phyloP scores from a whole-genome alignment of 2,797 vertebrate genomes.

The Danio albolineatus region DNA sequence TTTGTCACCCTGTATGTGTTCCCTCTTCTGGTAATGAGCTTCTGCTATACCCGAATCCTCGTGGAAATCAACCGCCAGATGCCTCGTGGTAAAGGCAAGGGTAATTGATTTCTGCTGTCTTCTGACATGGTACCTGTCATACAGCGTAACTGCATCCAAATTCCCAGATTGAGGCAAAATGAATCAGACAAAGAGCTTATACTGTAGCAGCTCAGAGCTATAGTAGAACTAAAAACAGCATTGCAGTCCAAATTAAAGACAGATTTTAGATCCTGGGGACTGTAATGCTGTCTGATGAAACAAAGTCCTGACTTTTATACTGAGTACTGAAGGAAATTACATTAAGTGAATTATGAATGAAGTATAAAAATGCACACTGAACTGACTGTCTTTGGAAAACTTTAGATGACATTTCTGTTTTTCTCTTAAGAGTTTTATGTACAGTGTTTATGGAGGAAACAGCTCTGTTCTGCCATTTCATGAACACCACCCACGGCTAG shows the following conservation, averaged over 20 bases:
- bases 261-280: too few relatives aligned
- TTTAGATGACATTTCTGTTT: too few relatives aligned
- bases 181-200: neutral
- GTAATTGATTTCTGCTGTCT: conserved; percentile 72
- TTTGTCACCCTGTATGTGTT: conserved; percentile 88
- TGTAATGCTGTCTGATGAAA: neutral
- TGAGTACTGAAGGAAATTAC: too few relatives aligned
- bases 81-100: conserved; percentile 72
- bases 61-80: conserved; percentile 86
- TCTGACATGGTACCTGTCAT: conserved; percentile 5
- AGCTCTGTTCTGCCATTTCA: too few relatives aligned
- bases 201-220: neutral
- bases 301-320: neutral
- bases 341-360: too few relatives aligned
- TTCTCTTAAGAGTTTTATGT: too few relatives aligned
- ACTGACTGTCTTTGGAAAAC: too few relatives aligned
- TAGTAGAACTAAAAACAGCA: neutral
- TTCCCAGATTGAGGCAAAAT: too few relatives aligned
- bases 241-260: too few relatives aligned
- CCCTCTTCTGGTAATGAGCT: conserved; percentile 88
- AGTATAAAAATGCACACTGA: too few relatives aligned
- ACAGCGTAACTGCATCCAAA: neutral
- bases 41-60: conserved; percentile 87
- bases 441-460: too few relatives aligned
- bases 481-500: too few relatives aligned